Percentiles rank a stretch among this genome's conserved stretches.
Conservation (phyloP, 2,113 vertebrate genomes). For the Cinclus mexicanus region DNA sequence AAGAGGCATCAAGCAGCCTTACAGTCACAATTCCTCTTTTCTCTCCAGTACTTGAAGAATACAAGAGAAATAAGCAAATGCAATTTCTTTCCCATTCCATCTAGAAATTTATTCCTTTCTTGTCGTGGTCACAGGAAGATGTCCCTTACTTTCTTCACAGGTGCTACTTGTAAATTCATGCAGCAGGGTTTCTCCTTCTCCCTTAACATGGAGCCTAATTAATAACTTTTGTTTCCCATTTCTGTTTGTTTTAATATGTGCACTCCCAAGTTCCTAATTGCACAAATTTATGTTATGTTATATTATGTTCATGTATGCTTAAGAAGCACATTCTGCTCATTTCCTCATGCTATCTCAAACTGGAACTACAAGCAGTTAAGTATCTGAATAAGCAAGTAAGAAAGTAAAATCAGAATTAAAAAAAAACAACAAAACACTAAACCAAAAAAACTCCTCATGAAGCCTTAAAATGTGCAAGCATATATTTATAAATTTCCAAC, state of each 20-base stretch:
- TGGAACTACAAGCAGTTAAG: not conserved
- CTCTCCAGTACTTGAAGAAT: not conserved
- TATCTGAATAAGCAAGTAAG: not conserved
- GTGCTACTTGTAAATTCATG: not conserved
- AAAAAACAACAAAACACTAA: not conserved
- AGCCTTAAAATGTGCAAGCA: not conserved
- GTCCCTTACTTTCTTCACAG: not conserved
- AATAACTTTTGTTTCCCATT: not conserved
- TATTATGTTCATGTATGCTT: not conserved
- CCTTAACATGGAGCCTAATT: not conserved
- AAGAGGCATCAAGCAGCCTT: not conserved
- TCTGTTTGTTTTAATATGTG: not conserved
- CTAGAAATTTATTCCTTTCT: not conserved
- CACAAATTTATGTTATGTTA: not conserved
- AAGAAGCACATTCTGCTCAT: rapidly evolving
- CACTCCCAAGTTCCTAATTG: not conserved
- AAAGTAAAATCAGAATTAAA: not conserved
- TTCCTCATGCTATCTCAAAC: not conserved
- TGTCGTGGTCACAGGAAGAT: not conserved
- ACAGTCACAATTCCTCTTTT: not conserved
- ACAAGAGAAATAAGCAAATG: not conserved
- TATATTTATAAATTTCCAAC: not conserved
- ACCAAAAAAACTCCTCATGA: not conserved
- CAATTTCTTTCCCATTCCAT: not conserved
- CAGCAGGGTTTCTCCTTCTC: not conserved